phyloP scores from a whole-genome alignment of 1,140 invertebrate species.

The Apis dorsata region DNA sequence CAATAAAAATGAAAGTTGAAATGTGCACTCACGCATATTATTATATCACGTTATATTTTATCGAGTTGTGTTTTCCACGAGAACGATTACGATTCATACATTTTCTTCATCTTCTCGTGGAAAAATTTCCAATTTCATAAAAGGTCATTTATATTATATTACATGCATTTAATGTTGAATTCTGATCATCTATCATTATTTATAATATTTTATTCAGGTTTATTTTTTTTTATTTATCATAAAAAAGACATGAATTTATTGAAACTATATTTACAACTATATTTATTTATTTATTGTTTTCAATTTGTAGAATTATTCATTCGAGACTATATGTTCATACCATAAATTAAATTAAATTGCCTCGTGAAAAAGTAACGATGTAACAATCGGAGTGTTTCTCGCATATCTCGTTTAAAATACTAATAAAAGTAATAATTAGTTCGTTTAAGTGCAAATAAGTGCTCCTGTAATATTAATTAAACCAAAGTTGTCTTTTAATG shows the following conservation, averaged over 20 bases:
- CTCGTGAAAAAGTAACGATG: background rate
- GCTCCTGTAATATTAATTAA: background rate
- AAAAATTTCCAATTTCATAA: background rate
- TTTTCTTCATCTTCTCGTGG: background rate
- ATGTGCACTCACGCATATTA: constrained; percentile 7
- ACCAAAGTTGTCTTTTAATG: too few relatives aligned
- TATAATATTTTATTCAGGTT: background rate
- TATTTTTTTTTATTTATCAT: background rate
- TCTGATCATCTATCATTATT: background rate
- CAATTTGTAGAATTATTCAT: background rate
- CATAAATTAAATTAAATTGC: background rate
- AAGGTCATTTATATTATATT: background rate
- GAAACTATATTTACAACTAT: background rate
- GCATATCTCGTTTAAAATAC: background rate
- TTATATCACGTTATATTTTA: background rate
- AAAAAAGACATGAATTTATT: background rate
- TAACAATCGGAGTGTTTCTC: background rate
- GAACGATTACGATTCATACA: background rate
- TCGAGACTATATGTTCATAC: background rate
- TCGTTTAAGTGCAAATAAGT: background rate
- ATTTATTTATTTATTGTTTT: background rate
- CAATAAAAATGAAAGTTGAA: background rate
- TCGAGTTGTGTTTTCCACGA: background rate
- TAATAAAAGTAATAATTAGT: background rate
- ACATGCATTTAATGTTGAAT: background rate